Percentiles rank a stretch among this genome's conserved stretches.
phyloP scores from a whole-genome alignment of 2,113 vertebrate species.

The Prochilodus magdalenae region DNA sequence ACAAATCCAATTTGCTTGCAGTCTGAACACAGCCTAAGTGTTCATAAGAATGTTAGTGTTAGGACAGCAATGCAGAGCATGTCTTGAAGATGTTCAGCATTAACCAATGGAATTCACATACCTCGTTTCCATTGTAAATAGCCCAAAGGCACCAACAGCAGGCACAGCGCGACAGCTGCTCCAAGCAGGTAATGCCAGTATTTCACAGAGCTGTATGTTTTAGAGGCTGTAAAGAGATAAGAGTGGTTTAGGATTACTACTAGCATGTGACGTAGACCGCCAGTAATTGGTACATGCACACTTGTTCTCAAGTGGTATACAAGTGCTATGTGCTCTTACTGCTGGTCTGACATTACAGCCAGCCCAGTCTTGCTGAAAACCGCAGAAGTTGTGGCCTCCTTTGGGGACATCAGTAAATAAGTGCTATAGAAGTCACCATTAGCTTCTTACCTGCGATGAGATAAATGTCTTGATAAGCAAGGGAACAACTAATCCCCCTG shows the following conservation, averaged over 20 bases:
- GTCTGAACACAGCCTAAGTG: too few relatives aligned
- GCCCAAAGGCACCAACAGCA: background rate
- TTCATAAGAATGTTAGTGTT: background rate
- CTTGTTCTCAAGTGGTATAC: too few relatives aligned
- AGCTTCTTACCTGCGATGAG: background rate
- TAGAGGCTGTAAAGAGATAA: background rate
- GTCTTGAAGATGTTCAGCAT: background rate
- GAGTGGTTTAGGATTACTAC: background rate
- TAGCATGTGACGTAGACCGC: background rate
- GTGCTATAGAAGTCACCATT: background rate
- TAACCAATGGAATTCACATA: background rate
- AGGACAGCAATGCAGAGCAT: background rate
- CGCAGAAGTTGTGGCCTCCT: too few relatives aligned
- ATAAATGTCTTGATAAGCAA: slow-evolving; percentile 17
- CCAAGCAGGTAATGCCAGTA: background rate
- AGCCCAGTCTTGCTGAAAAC: too few relatives aligned
- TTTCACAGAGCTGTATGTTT: background rate
- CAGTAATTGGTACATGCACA: background rate
- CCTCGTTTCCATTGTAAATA: background rate
- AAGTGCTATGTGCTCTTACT: too few relatives aligned
- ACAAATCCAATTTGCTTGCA: too few relatives aligned
- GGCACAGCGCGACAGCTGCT: background rate
- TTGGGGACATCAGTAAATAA: too few relatives aligned
- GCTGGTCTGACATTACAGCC: background rate
- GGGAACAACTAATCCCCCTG: background rate